Percentiles rank a stretch among this genome's conserved stretches.
Conservation (phyloP, 2,113 vertebrate species). For the Rattus rattus region DNA sequence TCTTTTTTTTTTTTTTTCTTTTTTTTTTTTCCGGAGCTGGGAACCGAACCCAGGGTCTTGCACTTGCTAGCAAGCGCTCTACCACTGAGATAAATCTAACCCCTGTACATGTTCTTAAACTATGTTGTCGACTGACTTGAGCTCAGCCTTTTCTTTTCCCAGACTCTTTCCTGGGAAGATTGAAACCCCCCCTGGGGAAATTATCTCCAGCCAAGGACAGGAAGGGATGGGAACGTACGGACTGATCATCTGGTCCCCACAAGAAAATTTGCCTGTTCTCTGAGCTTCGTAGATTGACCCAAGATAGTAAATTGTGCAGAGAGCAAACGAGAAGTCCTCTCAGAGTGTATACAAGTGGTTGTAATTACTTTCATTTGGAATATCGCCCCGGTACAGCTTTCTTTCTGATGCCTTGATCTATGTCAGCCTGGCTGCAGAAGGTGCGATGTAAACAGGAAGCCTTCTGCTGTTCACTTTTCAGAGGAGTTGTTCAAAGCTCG, state of each 20-base stretch:
- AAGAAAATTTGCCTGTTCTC: slow-evolving; percentile 14
- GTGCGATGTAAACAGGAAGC: neutral
- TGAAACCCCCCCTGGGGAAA: neutral
- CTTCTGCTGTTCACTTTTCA: slow-evolving; percentile 69
- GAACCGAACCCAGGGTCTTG: too few species aligned
- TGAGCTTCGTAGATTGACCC: slow-evolving; percentile 45
- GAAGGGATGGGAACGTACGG: neutral
- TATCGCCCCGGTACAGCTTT: neutral
- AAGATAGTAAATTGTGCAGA: neutral
- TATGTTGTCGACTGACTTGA: neutral
- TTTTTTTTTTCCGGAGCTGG: too few species aligned
- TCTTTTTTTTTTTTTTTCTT: too few species aligned
- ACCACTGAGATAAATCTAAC: too few species aligned
- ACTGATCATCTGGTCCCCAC: neutral
- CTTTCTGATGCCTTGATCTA: slow-evolving; percentile 37
- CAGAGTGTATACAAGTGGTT: neutral
- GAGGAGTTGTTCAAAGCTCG: slow-evolving; percentile 84
- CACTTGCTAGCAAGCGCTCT: too few species aligned
- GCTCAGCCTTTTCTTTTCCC: neutral
- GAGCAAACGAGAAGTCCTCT: neutral
- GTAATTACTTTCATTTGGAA: neutral
- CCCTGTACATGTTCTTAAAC: neutral
- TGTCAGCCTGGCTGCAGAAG: neutral
- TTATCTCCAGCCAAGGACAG: neutral
- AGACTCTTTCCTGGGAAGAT: neutral